Conservation (phyloP, 2,888 invertebrate species). For the Dicranocentrus wangi region DNA sequence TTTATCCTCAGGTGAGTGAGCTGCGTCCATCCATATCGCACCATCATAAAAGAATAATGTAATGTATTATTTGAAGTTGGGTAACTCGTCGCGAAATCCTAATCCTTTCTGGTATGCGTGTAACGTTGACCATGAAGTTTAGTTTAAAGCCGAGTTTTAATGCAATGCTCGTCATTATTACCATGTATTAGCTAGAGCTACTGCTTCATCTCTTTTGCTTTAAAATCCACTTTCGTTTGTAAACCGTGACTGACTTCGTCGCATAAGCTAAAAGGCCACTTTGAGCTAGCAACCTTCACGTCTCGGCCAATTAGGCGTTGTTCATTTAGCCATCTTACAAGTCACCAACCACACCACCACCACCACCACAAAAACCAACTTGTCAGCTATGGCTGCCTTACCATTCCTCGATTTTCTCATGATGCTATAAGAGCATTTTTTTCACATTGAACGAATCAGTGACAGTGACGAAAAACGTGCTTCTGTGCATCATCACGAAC, state of each 20-base stretch:
- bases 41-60: no score
- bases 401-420: no score
- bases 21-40: no score
- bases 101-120: no score
- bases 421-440: no score
- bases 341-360: not conserved
- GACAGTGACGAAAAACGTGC: constrained; percentile 56
- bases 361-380: not conserved
- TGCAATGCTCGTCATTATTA: not conserved
- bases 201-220: no score
- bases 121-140: not conserved
- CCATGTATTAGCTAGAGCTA: no score
- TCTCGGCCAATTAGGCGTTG: constrained; percentile 59
- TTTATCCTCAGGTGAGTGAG: constrained; percentile 72
- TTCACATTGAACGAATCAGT: constrained; percentile 31
- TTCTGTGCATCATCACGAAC: constrained; percentile 27
- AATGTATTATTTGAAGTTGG: no score
- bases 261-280: constrained; percentile 42
- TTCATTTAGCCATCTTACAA: not conserved
- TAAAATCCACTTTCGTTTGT: no score
- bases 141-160: not conserved
- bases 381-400: not conserved
- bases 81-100: no score
- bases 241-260: not conserved
- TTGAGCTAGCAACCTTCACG: constrained; percentile 45